Conservation (phyloP, 2,888 invertebrate genomes). For the Lithosia quadra region DNA sequence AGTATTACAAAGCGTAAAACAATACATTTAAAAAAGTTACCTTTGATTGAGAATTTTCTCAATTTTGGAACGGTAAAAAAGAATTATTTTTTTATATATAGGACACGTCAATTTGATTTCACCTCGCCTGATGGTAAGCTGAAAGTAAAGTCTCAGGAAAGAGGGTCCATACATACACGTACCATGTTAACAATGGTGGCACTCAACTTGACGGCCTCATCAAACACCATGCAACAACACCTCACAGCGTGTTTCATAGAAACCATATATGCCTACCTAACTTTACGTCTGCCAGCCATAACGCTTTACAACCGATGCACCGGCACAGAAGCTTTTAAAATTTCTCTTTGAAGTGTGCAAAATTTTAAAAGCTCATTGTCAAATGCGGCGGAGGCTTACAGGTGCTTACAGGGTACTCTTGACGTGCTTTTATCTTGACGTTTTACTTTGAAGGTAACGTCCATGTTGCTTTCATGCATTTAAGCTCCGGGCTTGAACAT, state of each 20-base stretch:
- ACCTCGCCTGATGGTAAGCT: no score
- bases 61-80: background rate
- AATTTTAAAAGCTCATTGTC: conserved; percentile 49
- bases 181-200: no score
- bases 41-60: background rate
- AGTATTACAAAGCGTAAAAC: no score
- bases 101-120: no score
- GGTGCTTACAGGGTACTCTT: conserved; percentile 39
- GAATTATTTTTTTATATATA: background rate
- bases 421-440: conserved; percentile 48
- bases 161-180: no score
- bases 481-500: conserved; percentile 34
- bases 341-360: conserved; percentile 41
- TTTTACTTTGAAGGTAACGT: conserved; percentile 44
- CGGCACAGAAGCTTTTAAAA: conserved; percentile 35
- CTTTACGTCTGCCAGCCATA: conserved; percentile 15
- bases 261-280: no score
- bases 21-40: background rate
- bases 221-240: no score
- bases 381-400: conserved; percentile 34
- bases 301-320: conserved; percentile 22
- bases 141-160: no score
- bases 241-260: background rate
- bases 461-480: conserved; percentile 37
- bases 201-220: no score